Conservation (phyloP, 2,888 invertebrate species). For the Malacosoma neustria region DNA sequence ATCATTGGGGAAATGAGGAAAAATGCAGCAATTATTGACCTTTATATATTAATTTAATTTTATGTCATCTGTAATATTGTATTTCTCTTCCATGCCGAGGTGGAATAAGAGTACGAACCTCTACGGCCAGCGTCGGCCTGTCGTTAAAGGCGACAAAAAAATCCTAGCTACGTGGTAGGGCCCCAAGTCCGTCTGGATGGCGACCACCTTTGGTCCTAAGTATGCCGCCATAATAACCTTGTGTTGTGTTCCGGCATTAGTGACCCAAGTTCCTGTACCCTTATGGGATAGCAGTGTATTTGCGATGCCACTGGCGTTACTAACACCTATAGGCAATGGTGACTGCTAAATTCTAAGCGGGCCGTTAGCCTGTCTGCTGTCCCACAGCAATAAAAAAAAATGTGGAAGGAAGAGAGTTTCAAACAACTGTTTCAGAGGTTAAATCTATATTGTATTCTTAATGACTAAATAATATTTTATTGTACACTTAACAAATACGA, state of each 20-base stretch:
- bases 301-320: background rate
- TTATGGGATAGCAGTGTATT: background rate
- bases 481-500: too few relatives aligned
- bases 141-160: background rate
- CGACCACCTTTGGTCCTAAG: background rate
- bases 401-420: too few relatives aligned
- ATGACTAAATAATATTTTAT: too few relatives aligned
- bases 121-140: background rate
- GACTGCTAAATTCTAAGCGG: too few relatives aligned
- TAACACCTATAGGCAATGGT: background rate
- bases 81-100: background rate
- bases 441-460: too few relatives aligned
- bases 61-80: too few relatives aligned
- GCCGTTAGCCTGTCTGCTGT: too few relatives aligned
- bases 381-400: too few relatives aligned
- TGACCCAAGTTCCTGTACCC: background rate
- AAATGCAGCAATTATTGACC: too few relatives aligned
- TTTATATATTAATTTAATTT: too few relatives aligned
- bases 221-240: background rate
- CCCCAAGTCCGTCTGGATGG: background rate
- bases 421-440: background rate
- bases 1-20: too few relatives aligned
- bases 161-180: background rate
- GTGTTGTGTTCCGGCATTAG: background rate
- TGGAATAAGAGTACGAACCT: background rate